phyloP scores from a whole-genome alignment of 23 tunicate species.

The Phallusia fumigata region DNA sequence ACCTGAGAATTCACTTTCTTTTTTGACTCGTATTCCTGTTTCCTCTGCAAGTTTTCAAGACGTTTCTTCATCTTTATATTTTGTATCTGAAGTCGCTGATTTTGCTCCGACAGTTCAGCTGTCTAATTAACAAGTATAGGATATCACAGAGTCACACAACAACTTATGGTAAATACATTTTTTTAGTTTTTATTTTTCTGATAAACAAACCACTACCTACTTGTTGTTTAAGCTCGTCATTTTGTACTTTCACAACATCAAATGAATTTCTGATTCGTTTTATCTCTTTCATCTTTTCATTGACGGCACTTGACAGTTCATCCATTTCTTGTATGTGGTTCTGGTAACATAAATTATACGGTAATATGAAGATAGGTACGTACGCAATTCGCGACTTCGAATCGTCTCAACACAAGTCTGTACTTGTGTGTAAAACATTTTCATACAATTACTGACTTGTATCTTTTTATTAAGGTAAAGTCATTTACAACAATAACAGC shows the following conservation, averaged over 20 bases:
- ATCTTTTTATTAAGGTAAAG: too few species aligned
- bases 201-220: too few species aligned
- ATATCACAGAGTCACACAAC: too few species aligned
- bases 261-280: conserved; percentile 73
- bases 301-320: conserved; percentile 22
- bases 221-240: conserved; percentile 62
- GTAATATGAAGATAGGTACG: too few species aligned
- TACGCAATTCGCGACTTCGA: too few species aligned
- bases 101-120: conserved; percentile 18
- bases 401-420: too few species aligned
- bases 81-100: conserved; percentile 39
- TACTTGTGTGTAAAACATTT: too few species aligned
- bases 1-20: conserved; percentile 10
- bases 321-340: conserved; percentile 52
- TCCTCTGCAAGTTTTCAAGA: conserved; percentile 85
- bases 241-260: conserved; percentile 66
- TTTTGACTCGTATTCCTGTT: conserved; percentile 42
- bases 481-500: too few species aligned
- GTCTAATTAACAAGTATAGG: background rate
- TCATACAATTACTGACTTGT: too few species aligned
- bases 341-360: too few species aligned
- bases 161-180: background rate
- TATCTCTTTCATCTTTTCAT: conserved; percentile 45
- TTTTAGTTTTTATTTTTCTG: background rate
- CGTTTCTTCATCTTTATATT: conserved; percentile 67